Evolutionary conservation across 2,797 vertebrate genomes (phyloP).

Genomic region (Coluber constrictor): DNA sequence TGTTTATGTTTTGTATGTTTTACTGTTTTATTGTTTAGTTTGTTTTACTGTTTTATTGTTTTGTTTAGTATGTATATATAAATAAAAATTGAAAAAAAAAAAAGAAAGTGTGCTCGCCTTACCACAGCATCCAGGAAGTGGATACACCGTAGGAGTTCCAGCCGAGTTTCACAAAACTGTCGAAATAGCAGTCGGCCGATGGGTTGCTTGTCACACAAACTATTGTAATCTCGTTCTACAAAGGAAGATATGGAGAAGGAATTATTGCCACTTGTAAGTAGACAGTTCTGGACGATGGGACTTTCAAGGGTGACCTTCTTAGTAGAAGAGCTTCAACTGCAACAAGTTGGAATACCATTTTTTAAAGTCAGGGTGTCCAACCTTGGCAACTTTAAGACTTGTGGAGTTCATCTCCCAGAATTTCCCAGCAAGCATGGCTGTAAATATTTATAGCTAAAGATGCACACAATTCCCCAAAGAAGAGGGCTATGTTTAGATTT

Average conservation of each 20-base stretch:
- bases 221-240: slow-evolving; percentile 78
- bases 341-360: not conserved
- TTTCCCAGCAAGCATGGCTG: not conserved
- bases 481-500: not conserved
- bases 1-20: too few relatives aligned
- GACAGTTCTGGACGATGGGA: too few relatives aligned
- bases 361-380: not conserved
- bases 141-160: slow-evolving; percentile 70
- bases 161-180: slow-evolving; percentile 75
- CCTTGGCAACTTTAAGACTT: not conserved
- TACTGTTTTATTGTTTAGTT: too few relatives aligned
- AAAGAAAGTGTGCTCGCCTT: slow-evolving; percentile 42
- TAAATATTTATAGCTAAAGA: not conserved
- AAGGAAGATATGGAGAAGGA: not conserved
- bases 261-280: not conserved
- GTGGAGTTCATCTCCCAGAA: not conserved
- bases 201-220: slow-evolving; percentile 80
- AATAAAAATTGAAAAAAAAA: too few relatives aligned
- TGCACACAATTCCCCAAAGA: not conserved
- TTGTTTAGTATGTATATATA: too few relatives aligned
- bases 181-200: slow-evolving; percentile 79
- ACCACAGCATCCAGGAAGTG: slow-evolving; percentile 78
- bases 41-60: too few relatives aligned
- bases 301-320: not conserved
- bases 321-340: not conserved